Evolutionary conservation across 1,140 invertebrate species (phyloP).

Genomic region (Drosophila pruinosa): DNA sequence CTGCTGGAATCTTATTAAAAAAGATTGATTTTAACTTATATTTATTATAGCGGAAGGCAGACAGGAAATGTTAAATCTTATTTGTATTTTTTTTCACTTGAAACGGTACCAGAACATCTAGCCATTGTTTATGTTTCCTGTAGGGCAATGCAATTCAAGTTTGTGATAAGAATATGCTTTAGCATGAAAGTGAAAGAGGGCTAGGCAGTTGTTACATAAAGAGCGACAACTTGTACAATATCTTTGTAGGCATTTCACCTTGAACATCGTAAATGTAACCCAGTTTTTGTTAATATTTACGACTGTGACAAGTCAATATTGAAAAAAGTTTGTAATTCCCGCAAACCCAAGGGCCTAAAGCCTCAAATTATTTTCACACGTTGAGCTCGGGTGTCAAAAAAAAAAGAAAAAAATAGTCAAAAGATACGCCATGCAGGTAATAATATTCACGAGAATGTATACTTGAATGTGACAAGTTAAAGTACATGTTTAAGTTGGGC

Average conservation of each 20-base stretch:
- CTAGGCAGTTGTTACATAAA: not conserved
- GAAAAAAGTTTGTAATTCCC: constrained; percentile 56
- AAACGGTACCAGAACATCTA: not conserved
- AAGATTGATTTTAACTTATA: not conserved
- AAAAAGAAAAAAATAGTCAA: not conserved
- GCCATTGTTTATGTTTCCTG: not conserved
- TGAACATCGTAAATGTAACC: constrained; percentile 48
- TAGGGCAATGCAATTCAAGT: not conserved
- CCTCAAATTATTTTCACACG: constrained; percentile 64
- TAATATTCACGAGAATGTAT: not conserved
- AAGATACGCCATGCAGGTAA: not conserved
- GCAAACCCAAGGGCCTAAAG: constrained; percentile 42
- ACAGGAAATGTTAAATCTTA: constrained; percentile 28
- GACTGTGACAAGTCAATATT: constrained; percentile 56
- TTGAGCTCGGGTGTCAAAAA: constrained; percentile 35
- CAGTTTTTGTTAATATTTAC: constrained; percentile 62
- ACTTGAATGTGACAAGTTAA: not conserved
- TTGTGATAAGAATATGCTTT: not conserved
- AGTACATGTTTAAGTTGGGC: not conserved
- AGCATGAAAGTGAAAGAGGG: not conserved
- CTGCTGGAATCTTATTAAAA: not conserved
- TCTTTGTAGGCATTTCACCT: constrained; percentile 28
- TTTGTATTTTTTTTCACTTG: constrained; percentile 26
- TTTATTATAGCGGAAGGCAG: not conserved
- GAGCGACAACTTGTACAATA: not conserved